Base-by-base conservation (phyloP, 2,113 vertebrate genomes). In the Caranx ignobilis region DNA sequence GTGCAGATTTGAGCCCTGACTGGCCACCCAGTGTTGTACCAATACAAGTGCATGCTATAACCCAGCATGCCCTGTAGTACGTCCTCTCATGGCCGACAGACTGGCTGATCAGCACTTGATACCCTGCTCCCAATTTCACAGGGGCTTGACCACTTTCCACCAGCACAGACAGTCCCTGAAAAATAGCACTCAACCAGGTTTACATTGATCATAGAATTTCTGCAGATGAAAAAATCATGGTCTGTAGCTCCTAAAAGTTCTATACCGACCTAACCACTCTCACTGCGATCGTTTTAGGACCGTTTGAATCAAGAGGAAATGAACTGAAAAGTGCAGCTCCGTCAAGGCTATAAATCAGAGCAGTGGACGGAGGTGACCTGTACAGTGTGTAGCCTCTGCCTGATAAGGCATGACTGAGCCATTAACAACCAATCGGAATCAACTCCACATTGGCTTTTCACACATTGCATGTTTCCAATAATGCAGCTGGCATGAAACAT, bases 61-160 rank as follows among this genome's bases (percentile, higher is more conserved):
- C 54, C 18, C 3, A 0, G 31, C 37, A 35, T 60, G 15, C n/a
- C 55, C 13, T 26, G 54, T 6, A 18, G 47, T 62, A 43, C 41
- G 57, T 67, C 64, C n/a, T 50, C 71, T 16, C 43, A 35, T 41
- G 68, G 32, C 11, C 0, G 21, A 50, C 48, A 69, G 39, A 65
- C 39, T 34, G 57, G 43, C 68, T 67, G 54, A 87, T 80, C 60
- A 80, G 71, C 63, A 37, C 65, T 77, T 34, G 7, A 54, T 76
- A 79, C 64, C 52, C 48, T 79, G 84, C 78, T 79, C 87, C 74
- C 85, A 89, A 87, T 91, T 92, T 91, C 82, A 87, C 88, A 86
- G 83, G 66, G 66, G 45, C 57, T 59, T 86, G 67, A 77, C 80
- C 59, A 37, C 75, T 70, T 79, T 61, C 19, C 59, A 39, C 59